Evolutionary conservation across 2,113 vertebrate species (phyloP).

Genomic region (pig (Sus scrofa)): DNA sequence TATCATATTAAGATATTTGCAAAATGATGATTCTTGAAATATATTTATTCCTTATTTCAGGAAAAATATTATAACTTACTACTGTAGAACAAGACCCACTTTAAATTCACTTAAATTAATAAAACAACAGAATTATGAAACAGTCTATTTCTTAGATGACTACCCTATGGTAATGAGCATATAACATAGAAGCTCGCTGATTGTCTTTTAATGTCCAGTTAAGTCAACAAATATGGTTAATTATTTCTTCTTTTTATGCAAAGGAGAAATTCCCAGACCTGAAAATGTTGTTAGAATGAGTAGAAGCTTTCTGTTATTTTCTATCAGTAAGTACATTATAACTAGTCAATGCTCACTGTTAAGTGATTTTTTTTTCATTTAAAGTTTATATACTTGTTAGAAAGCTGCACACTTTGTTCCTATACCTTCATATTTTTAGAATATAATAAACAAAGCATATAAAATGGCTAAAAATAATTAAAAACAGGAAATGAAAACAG

Average conservation of each 20-base stretch:
- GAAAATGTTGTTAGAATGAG: background rate
- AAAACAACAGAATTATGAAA: background rate
- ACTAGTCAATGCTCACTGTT: background rate
- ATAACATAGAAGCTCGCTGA: background rate
- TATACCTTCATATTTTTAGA: constrained; percentile 37
- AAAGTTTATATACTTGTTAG: background rate
- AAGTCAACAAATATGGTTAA: background rate
- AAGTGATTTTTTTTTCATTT: constrained; percentile 9
- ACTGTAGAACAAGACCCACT: background rate
- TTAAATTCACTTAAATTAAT: background rate
- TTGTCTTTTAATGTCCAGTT: background rate
- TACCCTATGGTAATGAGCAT: background rate
- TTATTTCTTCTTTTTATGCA: background rate
- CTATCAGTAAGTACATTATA: constrained; percentile 39
- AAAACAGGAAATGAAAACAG: constrained; percentile 40
- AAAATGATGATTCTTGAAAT: background rate
- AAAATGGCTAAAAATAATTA: constrained; percentile 24
- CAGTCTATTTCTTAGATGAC: background rate
- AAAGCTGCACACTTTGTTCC: background rate
- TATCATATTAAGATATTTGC: background rate
- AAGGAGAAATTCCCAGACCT: background rate
- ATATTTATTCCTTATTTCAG: background rate
- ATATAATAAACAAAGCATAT: constrained; percentile 44
- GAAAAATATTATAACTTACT: background rate
- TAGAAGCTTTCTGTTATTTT: constrained; percentile 22